These are phyloP conservation scores for Spodoptera littoralis DNA, from an alignment of 2,888 invertebrate genomes.

Conservation along the genomic window DNA sequence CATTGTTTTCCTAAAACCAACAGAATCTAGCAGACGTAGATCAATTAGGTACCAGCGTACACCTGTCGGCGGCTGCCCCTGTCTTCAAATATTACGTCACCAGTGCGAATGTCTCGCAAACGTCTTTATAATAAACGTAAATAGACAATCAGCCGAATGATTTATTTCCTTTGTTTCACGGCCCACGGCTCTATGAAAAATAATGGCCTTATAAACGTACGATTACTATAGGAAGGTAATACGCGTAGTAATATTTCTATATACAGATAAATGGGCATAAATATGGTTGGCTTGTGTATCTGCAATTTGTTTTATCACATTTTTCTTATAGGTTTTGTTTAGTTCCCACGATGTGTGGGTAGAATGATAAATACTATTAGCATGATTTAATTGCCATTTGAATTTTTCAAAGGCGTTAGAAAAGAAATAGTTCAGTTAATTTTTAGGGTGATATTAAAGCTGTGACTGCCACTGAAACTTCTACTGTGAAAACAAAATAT, in stretches of 20 bases:
- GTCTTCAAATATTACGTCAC: slow-evolving; percentile 50
- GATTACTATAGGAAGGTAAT: slow-evolving; percentile 26
- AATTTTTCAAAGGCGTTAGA: no score
- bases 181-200: slow-evolving; percentile 52
- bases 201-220: slow-evolving; percentile 49
- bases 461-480: no score
- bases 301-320: slow-evolving; percentile 37
- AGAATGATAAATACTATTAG: slow-evolving; percentile 3
- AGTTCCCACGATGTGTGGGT: slow-evolving; percentile 46
- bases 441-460: no score
- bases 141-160: slow-evolving; percentile 51
- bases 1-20: slow-evolving; percentile 7
- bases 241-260: slow-evolving; percentile 47
- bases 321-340: slow-evolving; percentile 37
- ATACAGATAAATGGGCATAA: slow-evolving; percentile 47
- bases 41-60: slow-evolving; percentile 28
- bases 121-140: slow-evolving; percentile 58
- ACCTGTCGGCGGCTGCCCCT: slow-evolving; percentile 31
- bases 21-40: slow-evolving; percentile 20
- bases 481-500: no score
- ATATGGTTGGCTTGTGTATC: slow-evolving; percentile 43
- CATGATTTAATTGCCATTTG: not conserved
- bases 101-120: slow-evolving; percentile 42
- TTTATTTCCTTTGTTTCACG: slow-evolving; percentile 59
- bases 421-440: no score